Evolutionary conservation across 2,797 vertebrate species (phyloP), one percentile per base, ranked within the genome.

Genomic region (Yasuhikotakia modesta): DNA sequence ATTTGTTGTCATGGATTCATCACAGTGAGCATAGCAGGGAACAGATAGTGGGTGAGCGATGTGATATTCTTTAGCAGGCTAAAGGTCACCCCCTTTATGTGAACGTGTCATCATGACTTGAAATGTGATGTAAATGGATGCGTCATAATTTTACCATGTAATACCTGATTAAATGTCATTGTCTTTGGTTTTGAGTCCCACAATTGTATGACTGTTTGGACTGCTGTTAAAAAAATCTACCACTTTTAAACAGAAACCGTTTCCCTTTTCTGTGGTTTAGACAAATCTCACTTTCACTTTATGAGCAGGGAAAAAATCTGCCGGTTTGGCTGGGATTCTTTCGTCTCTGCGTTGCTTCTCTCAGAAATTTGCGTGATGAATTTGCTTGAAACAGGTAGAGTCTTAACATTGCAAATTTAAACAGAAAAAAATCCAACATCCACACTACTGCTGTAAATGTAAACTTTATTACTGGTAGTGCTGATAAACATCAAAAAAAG

Each of bases 391-490:
- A 45, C 12, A 45, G 43, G 43, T n/a, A n/a, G n/a, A n/a, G n/a
- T n/a, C n/a, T n/a, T n/a, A 10, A 45, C 8, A 2, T 45, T 7
- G 2, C 27, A 27, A 45, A 45, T 45, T 45, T 45, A 45, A 45
- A 12, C 12, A 45, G 8, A 45, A 45, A 45, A 43, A 43, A 0
- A 43, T 39, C 35, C 35, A 5, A 61, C 27, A 61, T 39, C 14
- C 27, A 52, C 53, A 70, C 55, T 27, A 70, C n/a, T 39, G 32
- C 30, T 39, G 30, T 43, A 52, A 17, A 35, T 24, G 45, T 35
- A 61, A 63, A 12, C 30, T 43, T 48, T 78, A 60, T 78, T 78
- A 43, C 11, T 63, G 30, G 32, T 63, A 19, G 30, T 35, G 60
- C 7, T 60, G 10, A 69, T n/a, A 19, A 39, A 13, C 14, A 69